Base-by-base conservation (phyloP, 1,140 invertebrate species). In the Steinernema khuongi region DNA sequence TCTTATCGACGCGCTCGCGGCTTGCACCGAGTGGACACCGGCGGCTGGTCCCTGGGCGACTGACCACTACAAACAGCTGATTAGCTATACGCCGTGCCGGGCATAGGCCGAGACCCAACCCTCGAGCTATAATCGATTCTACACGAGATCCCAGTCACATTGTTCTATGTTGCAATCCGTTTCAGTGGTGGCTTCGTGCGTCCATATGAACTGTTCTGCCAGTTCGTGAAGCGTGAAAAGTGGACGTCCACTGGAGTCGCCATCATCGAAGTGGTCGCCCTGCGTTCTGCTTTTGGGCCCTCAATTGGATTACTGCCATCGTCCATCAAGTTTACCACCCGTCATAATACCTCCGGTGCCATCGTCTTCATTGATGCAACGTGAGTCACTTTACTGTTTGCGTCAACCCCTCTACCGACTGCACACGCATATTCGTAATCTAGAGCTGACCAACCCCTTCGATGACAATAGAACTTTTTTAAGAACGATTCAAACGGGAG, bases 331-430 rank as follows among this genome's bases (percentile, higher is more conserved):
- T 81, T 81, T 43, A 83, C 74, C n/a, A 81, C 80, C 2, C 67
- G 80, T 30, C 80, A 83, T 44, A 81, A 81, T 71, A 72, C 77
- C 67, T 73, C 50, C 31, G 79, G 80, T 44, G 75, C 70, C 18
- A 30, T 81, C 28, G 83, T 81, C 60, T 81, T 79, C 68, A 68
- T 81, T n/a, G 80, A 81, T 68, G 67, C 81, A 11, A 80, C 75
- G 80, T 81, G 67, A 74, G 81, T 83, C 19, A 41, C 36, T 74
- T 78, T 67, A 74, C 30, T 70, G 19, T 79, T 79, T 50, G 0
- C 4, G 71, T 73, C n/a, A n/a, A n/a, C n/a, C n/a, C n/a, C n/a
- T n/a, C n/a, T n/a, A n/a, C n/a, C n/a, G n/a, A n/a, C n/a, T n/a
- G n/a, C n/a, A n/a, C n/a, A n/a, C n/a, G n/a, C n/a, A n/a, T n/a